A percentile compares a stretch with the other conserved stretches of the same genome.
Conservation (phyloP, 2,888 invertebrate species). For the Lithodes maja region DNA sequence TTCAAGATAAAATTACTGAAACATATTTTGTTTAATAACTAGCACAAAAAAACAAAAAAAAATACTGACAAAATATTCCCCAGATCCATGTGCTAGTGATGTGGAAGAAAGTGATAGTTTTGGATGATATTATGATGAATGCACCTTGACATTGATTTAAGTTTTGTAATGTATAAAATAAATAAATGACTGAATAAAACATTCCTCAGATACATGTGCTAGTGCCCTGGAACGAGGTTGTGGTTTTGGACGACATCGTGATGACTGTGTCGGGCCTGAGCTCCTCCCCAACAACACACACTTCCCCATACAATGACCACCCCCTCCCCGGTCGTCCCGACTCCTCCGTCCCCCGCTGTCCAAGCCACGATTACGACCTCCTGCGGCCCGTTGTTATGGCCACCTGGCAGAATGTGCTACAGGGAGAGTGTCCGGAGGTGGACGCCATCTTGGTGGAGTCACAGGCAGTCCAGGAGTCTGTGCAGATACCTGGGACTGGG, state of each 20-base stretch:
- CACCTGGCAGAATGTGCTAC: conserved; percentile 96
- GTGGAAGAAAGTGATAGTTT: too few species aligned
- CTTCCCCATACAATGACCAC: conserved; percentile 15
- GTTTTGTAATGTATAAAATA: too few species aligned
- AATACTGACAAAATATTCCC: too few species aligned
- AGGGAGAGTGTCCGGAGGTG: conserved; percentile 94
- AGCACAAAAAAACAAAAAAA: too few species aligned
- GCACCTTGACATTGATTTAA: too few species aligned
- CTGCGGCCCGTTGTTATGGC: conserved; percentile 96
- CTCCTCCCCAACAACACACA: conserved; percentile 1
- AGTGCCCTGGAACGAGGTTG: conserved; percentile 96
- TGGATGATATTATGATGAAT: too few species aligned
- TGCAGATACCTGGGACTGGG: conserved; percentile 95
- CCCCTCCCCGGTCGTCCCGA: conserved; percentile 72
- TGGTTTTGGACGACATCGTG: conserved; percentile 86
- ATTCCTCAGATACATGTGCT: conserved; percentile 80
- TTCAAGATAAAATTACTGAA: too few species aligned
- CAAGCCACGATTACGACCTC: conserved; percentile 90
- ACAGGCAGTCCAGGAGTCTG: conserved; percentile 93
- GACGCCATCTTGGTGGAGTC: conserved; percentile 93
- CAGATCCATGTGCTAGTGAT: too few species aligned
- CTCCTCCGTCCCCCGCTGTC: conserved; percentile 77
- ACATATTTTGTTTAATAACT: too few species aligned
- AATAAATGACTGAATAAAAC: too few species aligned
- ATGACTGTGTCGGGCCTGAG: conserved; percentile 77